Percentiles rank a stretch among this genome's conserved stretches.
Evolutionary conservation across 2,113 vertebrate species (phyloP).

Genomic region (Festucalex cinctus): DNA sequence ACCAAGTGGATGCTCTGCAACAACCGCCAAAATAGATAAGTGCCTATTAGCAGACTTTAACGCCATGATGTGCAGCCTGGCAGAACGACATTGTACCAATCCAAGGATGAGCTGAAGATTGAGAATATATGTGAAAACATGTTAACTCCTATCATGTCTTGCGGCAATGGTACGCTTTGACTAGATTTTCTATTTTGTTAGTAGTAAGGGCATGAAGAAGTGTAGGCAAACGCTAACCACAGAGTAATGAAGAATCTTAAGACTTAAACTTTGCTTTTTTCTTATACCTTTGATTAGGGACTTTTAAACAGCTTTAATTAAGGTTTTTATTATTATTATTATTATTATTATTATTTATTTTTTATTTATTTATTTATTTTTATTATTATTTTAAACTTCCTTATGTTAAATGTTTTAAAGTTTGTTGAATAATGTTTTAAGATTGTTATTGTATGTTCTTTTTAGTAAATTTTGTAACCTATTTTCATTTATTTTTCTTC

Average conservation of each 20-base stretch:
- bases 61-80: constrained; percentile 6
- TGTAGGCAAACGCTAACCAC: background rate
- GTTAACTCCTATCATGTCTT: constrained; percentile 1
- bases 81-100: constrained; percentile 16
- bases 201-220: background rate
- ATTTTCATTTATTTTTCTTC: too few relatives aligned
- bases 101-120: constrained; percentile 21
- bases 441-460: too few relatives aligned
- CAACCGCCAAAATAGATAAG: constrained; percentile 38
- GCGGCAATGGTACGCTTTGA: background rate
- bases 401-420: too few relatives aligned
- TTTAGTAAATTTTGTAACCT: too few relatives aligned
- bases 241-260: background rate
- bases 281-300: too few relatives aligned
- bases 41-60: constrained; percentile 45
- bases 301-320: too few relatives aligned
- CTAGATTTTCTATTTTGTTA: constrained; percentile 8
- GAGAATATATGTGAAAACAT: constrained; percentile 19
- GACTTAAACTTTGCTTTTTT: too few relatives aligned
- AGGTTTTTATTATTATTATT: too few relatives aligned
- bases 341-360: too few relatives aligned
- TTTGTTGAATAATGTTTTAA: too few relatives aligned
- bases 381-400: too few relatives aligned
- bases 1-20: constrained; percentile 57
- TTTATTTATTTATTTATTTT: too few relatives aligned